These are phyloP conservation scores for Hippocampus kuda DNA, from an alignment of 2,797 vertebrate genomes.

Conservation along the genomic window DNA sequence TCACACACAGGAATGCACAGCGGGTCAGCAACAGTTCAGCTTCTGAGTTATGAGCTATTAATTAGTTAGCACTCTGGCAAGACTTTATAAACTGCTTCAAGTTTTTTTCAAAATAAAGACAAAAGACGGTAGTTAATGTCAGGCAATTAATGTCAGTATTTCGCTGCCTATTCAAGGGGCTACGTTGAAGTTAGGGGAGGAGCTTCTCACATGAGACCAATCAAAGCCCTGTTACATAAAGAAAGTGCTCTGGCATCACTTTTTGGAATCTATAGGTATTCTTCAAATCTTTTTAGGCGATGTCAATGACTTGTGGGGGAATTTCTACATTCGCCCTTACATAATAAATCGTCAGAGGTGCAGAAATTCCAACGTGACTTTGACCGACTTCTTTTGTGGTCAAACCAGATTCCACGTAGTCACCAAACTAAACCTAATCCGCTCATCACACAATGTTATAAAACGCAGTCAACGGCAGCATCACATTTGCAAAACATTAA, in stretches of 20 bases:
- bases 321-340: neutral
- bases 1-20: slow-evolving; percentile 27
- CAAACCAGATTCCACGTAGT: slow-evolving; percentile 1
- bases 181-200: no score
- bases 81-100: neutral
- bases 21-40: slow-evolving; percentile 27
- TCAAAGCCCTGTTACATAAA: no score
- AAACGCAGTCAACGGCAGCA: slow-evolving; percentile 29
- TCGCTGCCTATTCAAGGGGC: no score
- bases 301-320: neutral
- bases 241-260: no score
- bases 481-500: slow-evolving; percentile 38
- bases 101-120: no score
- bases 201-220: no score
- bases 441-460: slow-evolving; percentile 31
- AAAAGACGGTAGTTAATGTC: no score
- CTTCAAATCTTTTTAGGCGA: neutral
- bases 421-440: slow-evolving; percentile 8
- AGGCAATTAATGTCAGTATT: no score
- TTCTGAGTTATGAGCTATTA: neutral
- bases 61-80: neutral
- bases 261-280: neutral
- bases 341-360: neutral
- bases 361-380: neutral
- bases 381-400: slow-evolving; percentile 7